phyloP scores from a whole-genome alignment of 2,113 vertebrate species.

The Tricholaema leucomelas region DNA sequence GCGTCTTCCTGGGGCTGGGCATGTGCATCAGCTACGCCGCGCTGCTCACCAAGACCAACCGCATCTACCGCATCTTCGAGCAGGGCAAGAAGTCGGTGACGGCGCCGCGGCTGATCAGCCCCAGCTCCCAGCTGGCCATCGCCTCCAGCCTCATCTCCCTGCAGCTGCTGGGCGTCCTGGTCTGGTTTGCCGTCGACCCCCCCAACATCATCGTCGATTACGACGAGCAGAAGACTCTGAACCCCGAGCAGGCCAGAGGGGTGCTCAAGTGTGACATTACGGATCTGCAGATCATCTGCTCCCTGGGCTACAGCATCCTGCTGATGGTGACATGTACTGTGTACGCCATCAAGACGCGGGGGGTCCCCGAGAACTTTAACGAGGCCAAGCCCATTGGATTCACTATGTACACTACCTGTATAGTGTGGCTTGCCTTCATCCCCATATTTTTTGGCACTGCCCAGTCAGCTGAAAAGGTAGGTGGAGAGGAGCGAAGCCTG shows the following conservation, averaged over 20 bases:
- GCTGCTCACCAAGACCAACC: constrained; percentile 94
- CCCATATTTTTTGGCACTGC: constrained; percentile 98
- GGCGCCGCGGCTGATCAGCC: constrained; percentile 91
- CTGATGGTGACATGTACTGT: constrained; percentile 98
- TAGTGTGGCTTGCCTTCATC: constrained; percentile 97
- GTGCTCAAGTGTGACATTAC: constrained; percentile 97
- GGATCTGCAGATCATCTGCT: constrained; percentile 96
- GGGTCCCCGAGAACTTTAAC: constrained; percentile 97
- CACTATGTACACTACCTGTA: constrained; percentile 99
- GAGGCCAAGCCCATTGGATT: constrained; percentile 98
- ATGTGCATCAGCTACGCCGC: constrained; percentile 98
- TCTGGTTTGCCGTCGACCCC: constrained; percentile 94
- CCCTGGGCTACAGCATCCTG: constrained; percentile 95
- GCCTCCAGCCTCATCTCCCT: constrained; percentile 91
- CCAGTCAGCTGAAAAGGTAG: constrained; percentile 97
- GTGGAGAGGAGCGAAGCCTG: constrained; percentile 24
- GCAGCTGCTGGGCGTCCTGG: constrained; percentile 92
- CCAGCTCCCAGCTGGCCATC: constrained; percentile 92
- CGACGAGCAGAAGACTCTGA: constrained; percentile 91
- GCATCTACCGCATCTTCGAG: constrained; percentile 96
- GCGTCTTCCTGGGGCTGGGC: constrained; percentile 91
- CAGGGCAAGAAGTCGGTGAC: constrained; percentile 95
- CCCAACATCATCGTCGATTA: constrained; percentile 95
- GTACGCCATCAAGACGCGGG: constrained; percentile 97
- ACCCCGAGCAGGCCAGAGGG: constrained; percentile 87